phyloP scores from a whole-genome alignment of 2,113 vertebrate species.

The Taurulus bubalis region DNA sequence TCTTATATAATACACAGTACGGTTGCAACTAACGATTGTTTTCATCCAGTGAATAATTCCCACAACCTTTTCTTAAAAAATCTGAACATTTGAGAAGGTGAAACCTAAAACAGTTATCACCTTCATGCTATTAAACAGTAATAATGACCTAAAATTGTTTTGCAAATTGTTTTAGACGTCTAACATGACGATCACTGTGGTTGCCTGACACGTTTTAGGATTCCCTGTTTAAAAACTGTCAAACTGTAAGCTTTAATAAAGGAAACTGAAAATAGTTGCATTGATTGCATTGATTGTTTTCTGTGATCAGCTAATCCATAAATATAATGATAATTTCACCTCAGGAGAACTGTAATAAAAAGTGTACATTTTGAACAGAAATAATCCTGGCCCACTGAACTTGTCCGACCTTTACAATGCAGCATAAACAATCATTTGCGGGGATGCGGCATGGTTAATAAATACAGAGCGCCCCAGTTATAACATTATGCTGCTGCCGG shows the following conservation, averaged over 20 bases:
- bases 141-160: background rate
- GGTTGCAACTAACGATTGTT: background rate
- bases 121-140: background rate
- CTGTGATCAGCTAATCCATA: background rate
- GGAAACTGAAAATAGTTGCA: conserved; percentile 1
- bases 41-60: background rate
- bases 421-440: conserved; percentile 15
- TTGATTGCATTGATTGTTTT: too few species aligned
- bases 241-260: too few species aligned
- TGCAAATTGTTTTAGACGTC: too few species aligned
- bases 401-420: conserved; percentile 12
- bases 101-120: background rate
- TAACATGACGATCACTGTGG: too few species aligned
- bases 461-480: conserved; percentile 34
- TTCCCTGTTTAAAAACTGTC: background rate
- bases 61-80: background rate
- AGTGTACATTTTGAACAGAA: conserved; percentile 2
- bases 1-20: background rate
- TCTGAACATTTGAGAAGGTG: background rate
- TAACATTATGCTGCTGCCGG: conserved; percentile 37
- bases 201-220: too few species aligned
- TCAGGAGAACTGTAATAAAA: background rate
- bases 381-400: conserved; percentile 20
- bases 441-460: conserved; percentile 42
- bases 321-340: background rate